Evolutionary conservation across 2,888 invertebrate genomes (phyloP).

Genomic region (Eustalomyia histrio): DNA sequence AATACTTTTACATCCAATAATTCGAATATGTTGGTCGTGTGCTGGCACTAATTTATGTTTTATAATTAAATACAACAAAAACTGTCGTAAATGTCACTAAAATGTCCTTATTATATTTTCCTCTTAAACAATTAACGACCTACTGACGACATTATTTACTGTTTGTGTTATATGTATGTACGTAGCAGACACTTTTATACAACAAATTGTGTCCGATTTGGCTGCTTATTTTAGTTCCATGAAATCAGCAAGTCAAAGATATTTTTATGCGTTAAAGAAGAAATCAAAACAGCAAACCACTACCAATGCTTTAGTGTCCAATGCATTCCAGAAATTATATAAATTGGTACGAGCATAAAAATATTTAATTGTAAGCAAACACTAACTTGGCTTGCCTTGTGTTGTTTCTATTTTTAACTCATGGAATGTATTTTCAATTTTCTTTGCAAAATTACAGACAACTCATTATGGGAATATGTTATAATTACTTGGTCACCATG

Average conservation of each 20-base stretch:
- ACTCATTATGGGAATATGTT: neutral
- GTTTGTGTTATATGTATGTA: constrained; percentile 3
- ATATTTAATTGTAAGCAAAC: constrained; percentile 22
- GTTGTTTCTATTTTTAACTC: constrained; percentile 34
- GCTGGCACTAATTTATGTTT: constrained; percentile 19
- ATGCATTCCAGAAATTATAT: constrained; percentile 45
- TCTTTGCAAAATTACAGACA: neutral
- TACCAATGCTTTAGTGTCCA: constrained; percentile 18
- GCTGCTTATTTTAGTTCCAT: constrained; percentile 8
- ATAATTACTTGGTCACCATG: constrained; percentile 2
- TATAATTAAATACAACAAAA: constrained; percentile 6
- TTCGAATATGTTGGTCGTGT: constrained; percentile 22
- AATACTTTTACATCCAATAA: constrained; percentile 3
- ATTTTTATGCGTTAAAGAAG: constrained; percentile 20
- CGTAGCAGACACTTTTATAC: neutral
- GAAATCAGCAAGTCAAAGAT: constrained; percentile 13
- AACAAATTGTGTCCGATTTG: neutral
- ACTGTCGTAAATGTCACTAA: constrained; percentile 41
- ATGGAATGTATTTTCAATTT: constrained; percentile 45
- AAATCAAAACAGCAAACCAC: neutral
- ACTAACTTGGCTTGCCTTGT: neutral
- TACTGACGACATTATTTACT: constrained; percentile 50
- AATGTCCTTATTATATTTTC: constrained; percentile 51
- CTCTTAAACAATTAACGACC: constrained; percentile 56
- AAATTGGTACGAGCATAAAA: constrained; percentile 35